Percentiles rank a stretch among this genome's conserved stretches.
Evolutionary conservation across 1,140 invertebrate genomes (phyloP).

Genomic region (Lerema accius): DNA sequence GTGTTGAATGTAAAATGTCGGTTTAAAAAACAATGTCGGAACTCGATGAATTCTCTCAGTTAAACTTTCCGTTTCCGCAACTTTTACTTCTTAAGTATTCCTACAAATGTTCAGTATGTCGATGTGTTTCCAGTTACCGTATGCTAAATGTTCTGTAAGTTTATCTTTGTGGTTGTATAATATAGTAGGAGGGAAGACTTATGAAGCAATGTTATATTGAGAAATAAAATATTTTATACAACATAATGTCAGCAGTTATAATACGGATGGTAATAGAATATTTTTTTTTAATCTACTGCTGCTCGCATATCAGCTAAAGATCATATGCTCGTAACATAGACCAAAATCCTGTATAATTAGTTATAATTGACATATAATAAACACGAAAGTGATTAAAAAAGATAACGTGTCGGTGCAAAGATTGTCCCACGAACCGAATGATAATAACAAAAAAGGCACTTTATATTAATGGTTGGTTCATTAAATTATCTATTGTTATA

Average conservation of each 20-base stretch:
- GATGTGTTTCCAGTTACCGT: neutral
- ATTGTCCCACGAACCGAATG: neutral
- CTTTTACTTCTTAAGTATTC: constrained; percentile 18
- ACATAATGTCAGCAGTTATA: no score
- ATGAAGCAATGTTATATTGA: no score
- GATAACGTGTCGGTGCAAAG: neutral
- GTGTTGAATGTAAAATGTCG: constrained; percentile 16
- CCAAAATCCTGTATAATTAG: no score
- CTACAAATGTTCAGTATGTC: constrained; percentile 11
- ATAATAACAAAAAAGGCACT: neutral
- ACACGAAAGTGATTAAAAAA: no score
- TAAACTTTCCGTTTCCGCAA: constrained; percentile 8
- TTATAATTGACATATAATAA: no score
- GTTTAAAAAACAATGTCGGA: constrained; percentile 19
- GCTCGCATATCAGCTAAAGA: no score
- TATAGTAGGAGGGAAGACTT: no score
- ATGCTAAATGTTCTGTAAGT: constrained; percentile 1
- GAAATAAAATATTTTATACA: no score
- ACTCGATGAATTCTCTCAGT: constrained; percentile 19
- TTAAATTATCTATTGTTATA: constrained; percentile 1
- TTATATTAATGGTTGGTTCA: neutral
- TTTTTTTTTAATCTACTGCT: no score
- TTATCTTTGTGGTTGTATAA: no score
- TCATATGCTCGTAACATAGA: no score
- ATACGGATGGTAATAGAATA: no score